Conservation (phyloP, 2,113 vertebrate genomes). For the Anarhynchus alexandrinus region DNA sequence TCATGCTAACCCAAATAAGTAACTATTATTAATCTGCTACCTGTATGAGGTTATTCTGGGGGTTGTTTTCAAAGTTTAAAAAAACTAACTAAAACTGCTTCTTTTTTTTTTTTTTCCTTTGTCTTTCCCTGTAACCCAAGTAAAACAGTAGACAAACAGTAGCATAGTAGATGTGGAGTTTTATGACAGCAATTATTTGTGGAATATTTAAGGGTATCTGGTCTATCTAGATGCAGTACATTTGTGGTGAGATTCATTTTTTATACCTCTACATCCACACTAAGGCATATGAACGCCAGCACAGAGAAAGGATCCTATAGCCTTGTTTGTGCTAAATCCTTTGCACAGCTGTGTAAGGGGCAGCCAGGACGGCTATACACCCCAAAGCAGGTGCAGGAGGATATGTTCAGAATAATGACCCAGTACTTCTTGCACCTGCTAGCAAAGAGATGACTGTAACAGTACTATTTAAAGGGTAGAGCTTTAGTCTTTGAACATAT, state of each 20-base stretch:
- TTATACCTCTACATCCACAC: not conserved
- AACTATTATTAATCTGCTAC: not conserved
- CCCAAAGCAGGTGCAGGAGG: not conserved
- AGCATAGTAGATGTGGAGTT: not conserved
- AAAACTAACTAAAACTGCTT: not conserved
- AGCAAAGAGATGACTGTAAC: not conserved
- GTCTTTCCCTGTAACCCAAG: not conserved
- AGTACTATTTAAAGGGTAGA: not conserved
- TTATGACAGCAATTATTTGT: not conserved
- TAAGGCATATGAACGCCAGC: not conserved
- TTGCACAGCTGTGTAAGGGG: not conserved
- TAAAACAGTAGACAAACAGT: not conserved
- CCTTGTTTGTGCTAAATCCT: not conserved
- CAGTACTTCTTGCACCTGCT: not conserved
- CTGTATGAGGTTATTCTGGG: not conserved
- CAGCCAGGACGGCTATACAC: not conserved
- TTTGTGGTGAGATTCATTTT: not conserved
- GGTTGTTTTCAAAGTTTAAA: not conserved
- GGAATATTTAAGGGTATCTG: not conserved
- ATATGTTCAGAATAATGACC: not conserved
- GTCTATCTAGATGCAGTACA: not conserved
- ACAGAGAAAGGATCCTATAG: not conserved
- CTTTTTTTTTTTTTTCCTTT: not conserved
- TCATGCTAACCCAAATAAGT: not conserved
- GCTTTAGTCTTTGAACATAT: not conserved